Percentiles rank a stretch among this genome's conserved stretches.
Conservation (phyloP, 2,113 vertebrate genomes). For the Clarias batrachus region DNA sequence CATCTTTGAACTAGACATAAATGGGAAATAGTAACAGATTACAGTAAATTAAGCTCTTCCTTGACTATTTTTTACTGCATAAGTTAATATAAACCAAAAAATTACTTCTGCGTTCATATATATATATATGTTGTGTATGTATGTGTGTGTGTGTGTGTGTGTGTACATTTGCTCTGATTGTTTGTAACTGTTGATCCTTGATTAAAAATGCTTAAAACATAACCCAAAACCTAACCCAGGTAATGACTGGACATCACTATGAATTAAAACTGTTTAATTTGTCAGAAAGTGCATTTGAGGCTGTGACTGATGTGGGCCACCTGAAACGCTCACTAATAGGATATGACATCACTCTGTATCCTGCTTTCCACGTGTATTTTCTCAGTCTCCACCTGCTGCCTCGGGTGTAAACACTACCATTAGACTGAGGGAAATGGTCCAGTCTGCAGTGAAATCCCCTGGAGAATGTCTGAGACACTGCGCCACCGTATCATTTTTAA, state of each 20-base stretch:
- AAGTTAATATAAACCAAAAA: background rate
- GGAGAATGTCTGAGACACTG: slow-evolving; percentile 61
- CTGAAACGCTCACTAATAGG: slow-evolving; percentile 66
- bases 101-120: background rate
- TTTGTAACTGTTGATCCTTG: background rate
- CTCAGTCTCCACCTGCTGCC: slow-evolving; percentile 51
- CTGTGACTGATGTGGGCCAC: slow-evolving; percentile 58
- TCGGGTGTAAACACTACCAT: slow-evolving; percentile 49
- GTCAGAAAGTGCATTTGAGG: too few species aligned
- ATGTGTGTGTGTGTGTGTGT: too few species aligned
- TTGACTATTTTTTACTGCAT: background rate
- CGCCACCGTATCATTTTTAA: background rate
- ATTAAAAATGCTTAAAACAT: background rate
- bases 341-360: slow-evolving; percentile 64
- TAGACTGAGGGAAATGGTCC: slow-evolving; percentile 59
- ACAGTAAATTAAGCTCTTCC: background rate
- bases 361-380: slow-evolving; percentile 59
- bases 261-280: background rate
- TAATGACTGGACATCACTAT: background rate
- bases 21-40: background rate
- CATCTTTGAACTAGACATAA: background rate
- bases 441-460: slow-evolving; percentile 58
- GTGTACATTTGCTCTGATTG: background rate
- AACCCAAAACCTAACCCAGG: background rate
- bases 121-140: too few species aligned